Base-by-base conservation (phyloP, 2,797 vertebrate species). In the Lycodopsis pacificus region DNA sequence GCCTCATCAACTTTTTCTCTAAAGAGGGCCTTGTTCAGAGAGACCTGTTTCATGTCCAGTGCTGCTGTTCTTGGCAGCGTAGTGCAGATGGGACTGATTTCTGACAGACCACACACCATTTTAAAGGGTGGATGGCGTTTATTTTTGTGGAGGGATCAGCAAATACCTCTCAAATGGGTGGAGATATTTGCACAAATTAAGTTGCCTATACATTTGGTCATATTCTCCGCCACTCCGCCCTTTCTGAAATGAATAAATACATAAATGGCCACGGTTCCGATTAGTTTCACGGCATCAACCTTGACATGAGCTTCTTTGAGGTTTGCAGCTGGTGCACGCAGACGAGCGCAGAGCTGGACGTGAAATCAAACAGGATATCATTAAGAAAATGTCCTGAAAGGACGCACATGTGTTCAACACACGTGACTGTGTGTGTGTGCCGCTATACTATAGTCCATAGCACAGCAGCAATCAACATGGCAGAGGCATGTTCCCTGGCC, bases 51-150 rank as follows among this genome's bases (percentile, higher is more conserved):
- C 94, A 91, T 92, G 90, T 92, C 90, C 86, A 80, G 84, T 6
- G 49, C 73, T 95, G 95, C 93, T 95, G 91, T 92, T 94, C 82
- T 95, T 96, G 95, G 95, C 93, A 85, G 73, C 22, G 5, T 46
- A 27, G 57, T 79, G 80, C 92, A 94, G 91, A 95, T 94, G 94
- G 92, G 91, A 94, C 88, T 93, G 92, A 93, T 95, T 95, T 93
- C 93, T 90, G 88, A 82, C 87, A 90, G 95, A 95, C 95, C 95
- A 95, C 95, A 96, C 95, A 95, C 92, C 86, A 88, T 89, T 92
- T 91, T 88, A 85, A 86, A 91, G 83, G 84, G 81, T 84, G 87
- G 86, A 90, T 8, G 79, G 71, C 70, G 92, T 95, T 95, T 95
- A 91, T 95, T 94, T 93, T 93, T 94, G 86, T 79, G 76, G 89